Base-by-base conservation (phyloP, 2,888 invertebrate species). In the Pachydiplax longipennis region DNA sequence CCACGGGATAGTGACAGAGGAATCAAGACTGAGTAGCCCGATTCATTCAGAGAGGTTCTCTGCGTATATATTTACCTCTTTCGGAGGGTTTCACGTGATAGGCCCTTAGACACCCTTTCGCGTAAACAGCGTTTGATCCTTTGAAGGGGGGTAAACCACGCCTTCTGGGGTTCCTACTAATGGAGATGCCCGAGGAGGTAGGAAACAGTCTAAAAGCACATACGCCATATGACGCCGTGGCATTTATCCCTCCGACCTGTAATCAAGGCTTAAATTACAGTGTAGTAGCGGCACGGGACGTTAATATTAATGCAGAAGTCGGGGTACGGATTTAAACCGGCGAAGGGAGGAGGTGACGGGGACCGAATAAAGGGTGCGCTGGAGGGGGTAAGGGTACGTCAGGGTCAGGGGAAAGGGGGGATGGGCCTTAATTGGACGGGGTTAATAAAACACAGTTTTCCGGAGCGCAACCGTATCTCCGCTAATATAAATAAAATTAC, bases 241-340 rank as follows among this genome's bases (percentile, higher is more conserved):
- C 87, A 61, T 61, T 73, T 73, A 73, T 73, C 73, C 73, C 61
- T 37, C 37, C 87, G 35, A 87, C 87, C 87, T 87, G 87, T 87
- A 87, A 87, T 87, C 87, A 87, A 87, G 87, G 35, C 37, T 87
- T 61, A 61, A 87, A 87, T 87, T 61, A 87, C 87, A 37, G n/a
- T 61, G 87, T 22, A 83, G 83, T 58, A 18, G 58, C 83, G 83
- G 83, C 31, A 25, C 58, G 87, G 73, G 87, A 87, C 61, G 87
- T 61, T 37, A 87, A 87, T 87, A 61, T 61, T 65, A 61, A 87
- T 61, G 87, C 87, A 61, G 87, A 44, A 81, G 40, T 37, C 40
- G 44, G 81, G n/a, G 40, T 37, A 81, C 40, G 81, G 81, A 37
- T 81, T 81, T 37, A 44, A 81, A 81, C 40, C 40, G 81, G 8